Conservation (phyloP, 2,797 vertebrate species). For the Meda fulgida region DNA sequence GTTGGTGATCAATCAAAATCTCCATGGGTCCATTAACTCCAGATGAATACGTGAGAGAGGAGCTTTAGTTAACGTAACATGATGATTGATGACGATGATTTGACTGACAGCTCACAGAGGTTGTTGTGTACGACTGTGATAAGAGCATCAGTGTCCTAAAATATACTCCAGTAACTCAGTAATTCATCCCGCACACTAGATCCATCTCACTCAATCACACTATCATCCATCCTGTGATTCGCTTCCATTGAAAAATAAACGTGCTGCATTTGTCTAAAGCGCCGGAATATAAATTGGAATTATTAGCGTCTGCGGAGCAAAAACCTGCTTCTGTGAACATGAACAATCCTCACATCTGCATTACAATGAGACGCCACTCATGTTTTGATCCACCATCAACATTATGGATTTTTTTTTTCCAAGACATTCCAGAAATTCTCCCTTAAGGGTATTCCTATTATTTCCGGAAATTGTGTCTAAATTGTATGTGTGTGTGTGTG, state of each 20-base stretch:
- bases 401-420: neutral
- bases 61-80: constrained; percentile 39
- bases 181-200: neutral
- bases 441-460: constrained; percentile 7
- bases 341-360: constrained; percentile 48
- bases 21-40: constrained; percentile 1
- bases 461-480: constrained; percentile 22
- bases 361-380: constrained; percentile 47
- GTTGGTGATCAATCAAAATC: neutral
- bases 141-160: constrained; percentile 31
- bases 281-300: constrained; percentile 34
- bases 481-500: constrained; percentile 47
- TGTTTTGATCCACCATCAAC: constrained; percentile 17
- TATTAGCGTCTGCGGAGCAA: neutral
- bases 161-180: constrained; percentile 27
- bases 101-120: constrained; percentile 49
- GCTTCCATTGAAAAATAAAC: neutral
- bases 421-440: constrained; percentile 43
- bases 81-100: constrained; percentile 44
- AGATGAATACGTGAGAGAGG: neutral
- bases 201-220: constrained; percentile 10
- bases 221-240: neutral
- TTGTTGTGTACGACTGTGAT: constrained; percentile 44
- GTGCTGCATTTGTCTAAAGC: neutral
- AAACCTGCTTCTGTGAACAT: neutral